These are phyloP conservation scores for Zeuzera pyrina DNA, from an alignment of 2,888 invertebrate species.

Conservation along the genomic window DNA sequence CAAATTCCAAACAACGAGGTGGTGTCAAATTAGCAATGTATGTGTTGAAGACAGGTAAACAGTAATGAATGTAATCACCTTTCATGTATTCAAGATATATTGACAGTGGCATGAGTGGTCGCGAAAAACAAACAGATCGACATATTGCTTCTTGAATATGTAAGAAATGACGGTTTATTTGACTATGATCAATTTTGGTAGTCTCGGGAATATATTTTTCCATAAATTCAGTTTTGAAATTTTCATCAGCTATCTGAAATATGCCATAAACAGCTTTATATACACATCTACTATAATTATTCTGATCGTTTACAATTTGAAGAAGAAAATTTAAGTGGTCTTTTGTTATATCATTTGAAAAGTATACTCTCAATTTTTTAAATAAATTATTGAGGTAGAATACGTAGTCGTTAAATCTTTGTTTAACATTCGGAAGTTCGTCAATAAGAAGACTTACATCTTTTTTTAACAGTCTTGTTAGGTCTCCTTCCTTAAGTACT, in stretches of 20 bases:
- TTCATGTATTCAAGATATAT: conserved; percentile 26
- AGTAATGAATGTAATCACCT: conserved; percentile 36
- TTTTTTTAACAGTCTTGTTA: conserved; percentile 21
- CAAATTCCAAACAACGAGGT: conserved; percentile 24
- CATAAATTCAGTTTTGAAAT: conserved; percentile 25
- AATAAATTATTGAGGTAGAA: no score
- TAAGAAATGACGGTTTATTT: conserved; percentile 17
- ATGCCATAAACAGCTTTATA: conserved; percentile 26
- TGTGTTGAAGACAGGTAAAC: conserved; percentile 32
- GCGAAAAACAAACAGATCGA: conserved; percentile 25
- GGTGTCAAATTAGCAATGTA: conserved; percentile 31
- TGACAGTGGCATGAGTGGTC: conserved; percentile 33
- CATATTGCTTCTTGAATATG: conserved; percentile 36
- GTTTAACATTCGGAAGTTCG: conserved; percentile 12
- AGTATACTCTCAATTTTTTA: conserved; percentile 37
- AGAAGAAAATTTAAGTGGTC: conserved; percentile 25
- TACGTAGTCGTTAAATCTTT: no score
- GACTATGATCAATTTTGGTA: conserved; percentile 28
- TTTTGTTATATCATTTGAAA: conserved; percentile 29
- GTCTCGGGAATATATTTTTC: conserved; percentile 27
- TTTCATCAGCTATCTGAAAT: conserved; percentile 27
- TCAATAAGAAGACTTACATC: conserved; percentile 17
- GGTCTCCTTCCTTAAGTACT: conserved; percentile 14
- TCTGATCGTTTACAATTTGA: background rate
- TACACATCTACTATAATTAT: background rate